Conservation (phyloP, 35 echinoderm and acorn worm species). For the Anneissia japonica region DNA sequence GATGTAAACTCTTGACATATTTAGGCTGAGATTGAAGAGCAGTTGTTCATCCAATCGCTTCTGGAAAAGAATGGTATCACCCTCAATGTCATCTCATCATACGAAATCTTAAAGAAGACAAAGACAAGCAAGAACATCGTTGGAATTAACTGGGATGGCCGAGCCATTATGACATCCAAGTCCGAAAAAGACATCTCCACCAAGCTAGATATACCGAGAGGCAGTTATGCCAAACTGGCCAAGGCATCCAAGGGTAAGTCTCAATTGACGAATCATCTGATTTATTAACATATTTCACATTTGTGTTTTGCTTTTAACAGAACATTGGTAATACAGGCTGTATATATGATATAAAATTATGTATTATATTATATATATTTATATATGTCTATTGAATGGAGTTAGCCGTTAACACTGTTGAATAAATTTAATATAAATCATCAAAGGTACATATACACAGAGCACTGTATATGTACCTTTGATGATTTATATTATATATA, state of each 20-base stretch:
- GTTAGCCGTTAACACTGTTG: too few species aligned
- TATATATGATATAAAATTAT: neutral
- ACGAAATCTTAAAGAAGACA: conserved; percentile 52
- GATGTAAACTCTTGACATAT: neutral
- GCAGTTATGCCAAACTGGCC: conserved; percentile 78
- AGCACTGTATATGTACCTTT: too few species aligned
- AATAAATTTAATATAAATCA: too few species aligned
- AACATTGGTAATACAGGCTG: too few species aligned
- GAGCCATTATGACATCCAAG: conserved; percentile 44
- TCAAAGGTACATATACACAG: too few species aligned
- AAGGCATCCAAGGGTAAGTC: conserved; percentile 73
- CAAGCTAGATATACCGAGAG: conserved; percentile 50
- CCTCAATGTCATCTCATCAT: conserved; percentile 76
- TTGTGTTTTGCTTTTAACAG: neutral
- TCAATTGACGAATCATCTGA: neutral
- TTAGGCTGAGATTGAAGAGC: neutral
- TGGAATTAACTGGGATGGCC: conserved; percentile 60
- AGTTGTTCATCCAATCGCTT: conserved; percentile 11
- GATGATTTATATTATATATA: too few species aligned
- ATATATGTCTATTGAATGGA: conserved; percentile 6
- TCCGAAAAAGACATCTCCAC: conserved; percentile 41
- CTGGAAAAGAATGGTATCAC: conserved; percentile 52
- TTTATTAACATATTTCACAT: neutral
- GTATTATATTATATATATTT: neutral
- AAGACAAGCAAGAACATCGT: conserved; percentile 46